A percentile compares a stretch with the other conserved stretches of the same genome.
Evolutionary conservation across 2,888 invertebrate genomes (phyloP).

Genomic region (Sialis fuliginosa): DNA sequence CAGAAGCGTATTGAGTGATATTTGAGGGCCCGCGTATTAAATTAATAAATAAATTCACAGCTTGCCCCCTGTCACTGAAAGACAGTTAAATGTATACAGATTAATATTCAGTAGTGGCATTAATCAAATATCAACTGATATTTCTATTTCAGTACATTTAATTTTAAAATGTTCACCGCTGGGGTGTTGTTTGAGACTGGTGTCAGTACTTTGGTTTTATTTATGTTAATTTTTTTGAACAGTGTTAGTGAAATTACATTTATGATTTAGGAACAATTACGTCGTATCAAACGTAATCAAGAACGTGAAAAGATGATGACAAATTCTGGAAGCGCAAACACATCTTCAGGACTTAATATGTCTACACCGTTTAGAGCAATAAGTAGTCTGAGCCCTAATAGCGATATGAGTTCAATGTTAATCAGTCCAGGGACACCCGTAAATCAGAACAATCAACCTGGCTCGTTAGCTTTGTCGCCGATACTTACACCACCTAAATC

Average conservation of each 20-base stretch:
- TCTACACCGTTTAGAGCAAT: background rate
- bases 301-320: constrained; percentile 47
- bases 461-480: constrained; percentile 23
- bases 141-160: too few species aligned
- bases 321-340: constrained; percentile 11
- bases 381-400: constrained; percentile 1
- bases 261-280: constrained; percentile 57
- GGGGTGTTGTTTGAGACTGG: too few species aligned
- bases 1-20: too few species aligned
- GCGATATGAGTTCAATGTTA: background rate
- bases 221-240: background rate
- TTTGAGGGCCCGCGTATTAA: too few species aligned
- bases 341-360: background rate
- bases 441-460: constrained; percentile 24
- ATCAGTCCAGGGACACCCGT: constrained; percentile 11
- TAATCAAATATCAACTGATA: too few species aligned
- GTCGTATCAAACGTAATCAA: constrained; percentile 88
- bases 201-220: too few species aligned
- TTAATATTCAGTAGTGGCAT: too few species aligned
- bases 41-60: too few species aligned
- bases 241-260: background rate
- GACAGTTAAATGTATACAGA: too few species aligned
- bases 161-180: too few species aligned
- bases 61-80: too few species aligned
- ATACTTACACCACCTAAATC: constrained; percentile 37